phyloP scores from a whole-genome alignment of 2,113 vertebrate species.

The Centropus unirufus region DNA sequence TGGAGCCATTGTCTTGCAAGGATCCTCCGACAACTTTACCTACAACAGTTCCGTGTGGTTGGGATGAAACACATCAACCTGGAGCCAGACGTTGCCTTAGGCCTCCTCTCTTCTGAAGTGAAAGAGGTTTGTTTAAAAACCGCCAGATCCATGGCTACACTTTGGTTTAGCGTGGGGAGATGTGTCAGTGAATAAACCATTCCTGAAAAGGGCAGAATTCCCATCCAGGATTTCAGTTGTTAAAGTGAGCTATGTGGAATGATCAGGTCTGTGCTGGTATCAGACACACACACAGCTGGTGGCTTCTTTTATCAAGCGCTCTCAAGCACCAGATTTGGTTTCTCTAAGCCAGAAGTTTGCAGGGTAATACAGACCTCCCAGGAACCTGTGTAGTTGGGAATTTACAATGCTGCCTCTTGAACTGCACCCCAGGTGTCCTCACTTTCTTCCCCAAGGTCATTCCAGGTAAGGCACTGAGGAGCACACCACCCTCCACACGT shows the following conservation, averaged over 20 bases:
- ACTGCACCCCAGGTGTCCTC: not conserved
- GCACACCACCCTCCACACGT: not conserved
- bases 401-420: not conserved
- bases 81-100: not conserved
- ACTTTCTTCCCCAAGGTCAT: not conserved
- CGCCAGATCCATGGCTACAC: fast-evolving
- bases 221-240: not conserved
- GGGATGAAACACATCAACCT: constrained; percentile 69
- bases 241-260: not conserved
- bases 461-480: not conserved
- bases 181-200: not conserved
- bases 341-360: not conserved
- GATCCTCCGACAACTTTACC: constrained; percentile 59
- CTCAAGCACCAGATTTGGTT: not conserved
- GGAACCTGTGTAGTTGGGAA: not conserved
- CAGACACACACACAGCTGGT: not conserved
- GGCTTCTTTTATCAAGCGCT: not conserved
- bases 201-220: not conserved
- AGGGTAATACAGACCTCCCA: not conserved
- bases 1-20: constrained; percentile 62
- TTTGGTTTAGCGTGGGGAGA: not conserved
- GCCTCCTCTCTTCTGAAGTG: not conserved
- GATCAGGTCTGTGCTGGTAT: not conserved
- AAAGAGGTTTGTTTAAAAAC: constrained; percentile 49
- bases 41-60: constrained; percentile 66